A percentile compares a stretch with the other conserved stretches of the same genome.
Evolutionary conservation across 2,888 invertebrate species (phyloP).

Genomic region (Himalopsyche tibetana): DNA sequence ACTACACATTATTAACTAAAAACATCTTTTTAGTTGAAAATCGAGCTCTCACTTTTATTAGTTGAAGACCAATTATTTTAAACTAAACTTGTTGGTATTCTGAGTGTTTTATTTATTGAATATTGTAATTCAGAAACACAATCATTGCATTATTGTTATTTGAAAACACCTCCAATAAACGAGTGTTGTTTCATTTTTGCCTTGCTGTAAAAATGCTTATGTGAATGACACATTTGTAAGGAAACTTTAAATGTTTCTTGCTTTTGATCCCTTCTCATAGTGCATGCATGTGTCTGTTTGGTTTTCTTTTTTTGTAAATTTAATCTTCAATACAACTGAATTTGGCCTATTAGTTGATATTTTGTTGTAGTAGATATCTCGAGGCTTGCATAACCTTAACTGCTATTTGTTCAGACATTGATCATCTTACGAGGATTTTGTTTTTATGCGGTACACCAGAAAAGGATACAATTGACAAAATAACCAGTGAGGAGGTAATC

Average conservation of each 20-base stretch:
- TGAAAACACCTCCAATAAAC: no score
- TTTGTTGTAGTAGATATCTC: constrained; percentile 19
- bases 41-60: no score
- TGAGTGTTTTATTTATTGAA: no score
- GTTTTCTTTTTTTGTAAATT: constrained; percentile 5
- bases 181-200: background rate
- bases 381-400: constrained; percentile 73
- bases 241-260: background rate
- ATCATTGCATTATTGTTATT: no score
- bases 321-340: background rate
- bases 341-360: constrained; percentile 27
- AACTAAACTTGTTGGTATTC: no score
- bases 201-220: background rate
- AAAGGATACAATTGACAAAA: constrained; percentile 88
- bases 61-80: no score
- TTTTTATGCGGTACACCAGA: constrained; percentile 91
- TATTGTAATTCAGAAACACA: no score
- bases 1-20: no score
- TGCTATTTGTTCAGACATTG: constrained; percentile 85
- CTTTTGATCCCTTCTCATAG: constrained; percentile 45
- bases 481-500: constrained; percentile 90
- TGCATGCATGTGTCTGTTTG: background rate
- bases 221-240: background rate
- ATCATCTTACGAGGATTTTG: constrained; percentile 92
- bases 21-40: no score